Percentiles rank a stretch among this genome's conserved stretches.
Evolutionary conservation across 2,797 vertebrate species (phyloP).

Genomic region (Acipenser ruthenus): DNA sequence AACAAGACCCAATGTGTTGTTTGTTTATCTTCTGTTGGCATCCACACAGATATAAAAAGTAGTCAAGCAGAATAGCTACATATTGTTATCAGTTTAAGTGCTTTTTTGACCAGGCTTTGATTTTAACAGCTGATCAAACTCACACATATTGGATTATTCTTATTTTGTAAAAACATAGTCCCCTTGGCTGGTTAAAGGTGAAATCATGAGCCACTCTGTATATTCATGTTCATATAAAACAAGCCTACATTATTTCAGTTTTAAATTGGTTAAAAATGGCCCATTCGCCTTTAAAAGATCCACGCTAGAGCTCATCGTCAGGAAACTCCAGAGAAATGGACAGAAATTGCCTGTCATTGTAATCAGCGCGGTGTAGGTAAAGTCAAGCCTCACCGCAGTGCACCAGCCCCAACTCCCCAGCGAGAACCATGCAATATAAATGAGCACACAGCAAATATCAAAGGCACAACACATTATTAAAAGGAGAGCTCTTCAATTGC

Average conservation of each 20-base stretch:
- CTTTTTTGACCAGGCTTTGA: too few species aligned
- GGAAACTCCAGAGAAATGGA: conserved; percentile 17
- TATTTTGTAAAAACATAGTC: background rate
- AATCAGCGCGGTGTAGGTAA: conserved; percentile 25
- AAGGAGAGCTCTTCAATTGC: background rate
- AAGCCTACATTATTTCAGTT: background rate
- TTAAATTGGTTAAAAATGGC: too few species aligned
- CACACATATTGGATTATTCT: too few species aligned
- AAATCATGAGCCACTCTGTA: background rate
- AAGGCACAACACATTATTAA: conserved; percentile 20
- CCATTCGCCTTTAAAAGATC: background rate
- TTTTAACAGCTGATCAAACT: too few species aligned
- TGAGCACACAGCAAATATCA: conserved; percentile 18
- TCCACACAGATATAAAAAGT: too few species aligned
- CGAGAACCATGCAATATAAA: conserved; percentile 19
- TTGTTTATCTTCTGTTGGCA: too few species aligned
- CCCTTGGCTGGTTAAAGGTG: background rate
- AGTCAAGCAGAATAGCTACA: too few species aligned
- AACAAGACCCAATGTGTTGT: too few species aligned
- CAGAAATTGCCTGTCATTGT: conserved; percentile 25
- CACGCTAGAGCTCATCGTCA: background rate
- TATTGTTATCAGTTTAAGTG: too few species aligned
- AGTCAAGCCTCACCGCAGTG: conserved; percentile 30
- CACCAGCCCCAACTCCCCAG: background rate
- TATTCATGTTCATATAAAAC: background rate